Evolutionary conservation across 1,140 invertebrate genomes (phyloP).

Genomic region (Centruroides vittatus): DNA sequence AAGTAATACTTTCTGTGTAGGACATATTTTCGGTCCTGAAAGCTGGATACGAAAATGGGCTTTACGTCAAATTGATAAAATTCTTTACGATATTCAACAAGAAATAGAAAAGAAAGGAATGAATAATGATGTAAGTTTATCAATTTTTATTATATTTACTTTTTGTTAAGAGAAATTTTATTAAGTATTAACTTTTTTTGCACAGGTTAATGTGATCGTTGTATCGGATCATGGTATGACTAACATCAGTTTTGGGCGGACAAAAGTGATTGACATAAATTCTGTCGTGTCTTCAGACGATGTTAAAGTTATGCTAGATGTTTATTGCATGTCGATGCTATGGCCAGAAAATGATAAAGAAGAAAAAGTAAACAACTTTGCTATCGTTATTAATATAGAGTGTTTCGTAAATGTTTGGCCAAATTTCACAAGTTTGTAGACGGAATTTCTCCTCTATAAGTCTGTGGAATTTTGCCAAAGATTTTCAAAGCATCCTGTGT

Average conservation of each 20-base stretch:
- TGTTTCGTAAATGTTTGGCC: no score
- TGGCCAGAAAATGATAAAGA: constrained; percentile 7
- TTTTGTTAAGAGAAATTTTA: neutral
- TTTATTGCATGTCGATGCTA: constrained; percentile 5
- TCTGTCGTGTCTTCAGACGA: constrained; percentile 5
- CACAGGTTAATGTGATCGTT: constrained; percentile 13
- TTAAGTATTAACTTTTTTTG: neutral
- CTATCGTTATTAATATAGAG: no score
- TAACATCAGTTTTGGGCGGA: constrained; percentile 10
- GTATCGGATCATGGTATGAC: constrained; percentile 19
- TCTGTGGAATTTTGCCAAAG: no score
- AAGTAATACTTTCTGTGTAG: constrained; percentile 1
- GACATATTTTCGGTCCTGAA: constrained; percentile 27
- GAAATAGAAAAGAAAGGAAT: constrained; percentile 19
- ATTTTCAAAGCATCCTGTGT: no score
- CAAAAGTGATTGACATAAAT: constrained; percentile 3
- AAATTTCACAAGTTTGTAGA: no score
- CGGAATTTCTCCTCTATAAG: no score
- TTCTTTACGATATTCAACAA: constrained; percentile 21
- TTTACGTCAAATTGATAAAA: constrained; percentile 24
- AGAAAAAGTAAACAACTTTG: constrained; percentile 3
- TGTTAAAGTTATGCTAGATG: constrained; percentile 7
- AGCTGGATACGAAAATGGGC: constrained; percentile 18
- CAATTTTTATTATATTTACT: neutral
- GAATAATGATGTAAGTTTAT: constrained; percentile 20